Percentiles rank a stretch among this genome's conserved stretches.
Conservation (phyloP, 2,888 invertebrate species). For the Drosophila koepferae region DNA sequence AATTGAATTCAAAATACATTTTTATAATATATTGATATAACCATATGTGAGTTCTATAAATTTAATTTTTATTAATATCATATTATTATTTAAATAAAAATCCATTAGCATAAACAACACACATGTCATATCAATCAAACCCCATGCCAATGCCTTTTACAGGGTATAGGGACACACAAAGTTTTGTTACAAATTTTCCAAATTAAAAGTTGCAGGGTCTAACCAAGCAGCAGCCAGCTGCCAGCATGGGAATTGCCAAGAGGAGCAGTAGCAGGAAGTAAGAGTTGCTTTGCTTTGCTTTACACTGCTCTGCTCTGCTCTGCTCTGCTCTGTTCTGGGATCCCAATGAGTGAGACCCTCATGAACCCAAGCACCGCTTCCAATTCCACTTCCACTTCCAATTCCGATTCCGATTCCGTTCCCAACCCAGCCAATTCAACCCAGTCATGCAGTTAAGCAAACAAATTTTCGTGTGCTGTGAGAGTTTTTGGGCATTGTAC, state of each 20-base stretch:
- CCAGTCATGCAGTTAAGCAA: constrained; percentile 57
- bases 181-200: constrained; percentile 72
- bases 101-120: not conserved
- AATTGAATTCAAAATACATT: too few relatives aligned
- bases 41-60: too few relatives aligned
- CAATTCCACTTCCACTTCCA: not conserved
- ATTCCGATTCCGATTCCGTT: not conserved
- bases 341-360: constrained; percentile 17
- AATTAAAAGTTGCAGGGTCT: constrained; percentile 69
- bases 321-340: constrained; percentile 3
- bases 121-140: not conserved
- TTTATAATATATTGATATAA: too few relatives aligned
- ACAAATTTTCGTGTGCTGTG: constrained; percentile 29
- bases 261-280: constrained; percentile 19
- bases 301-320: constrained; percentile 2
- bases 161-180: constrained; percentile 52
- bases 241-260: constrained; percentile 23
- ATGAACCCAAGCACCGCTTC: constrained; percentile 1
- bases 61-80: too few relatives aligned
- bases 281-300: constrained; percentile 18
- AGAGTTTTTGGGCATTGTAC: constrained; percentile 11
- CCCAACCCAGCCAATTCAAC: constrained; percentile 20
- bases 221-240: constrained; percentile 14
- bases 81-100: too few relatives aligned
- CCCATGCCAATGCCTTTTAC: not conserved